A percentile compares a stretch with the other conserved stretches of the same genome.
phyloP scores from a whole-genome alignment of 1,140 invertebrate genomes.

The Drosophila kanapiae region DNA sequence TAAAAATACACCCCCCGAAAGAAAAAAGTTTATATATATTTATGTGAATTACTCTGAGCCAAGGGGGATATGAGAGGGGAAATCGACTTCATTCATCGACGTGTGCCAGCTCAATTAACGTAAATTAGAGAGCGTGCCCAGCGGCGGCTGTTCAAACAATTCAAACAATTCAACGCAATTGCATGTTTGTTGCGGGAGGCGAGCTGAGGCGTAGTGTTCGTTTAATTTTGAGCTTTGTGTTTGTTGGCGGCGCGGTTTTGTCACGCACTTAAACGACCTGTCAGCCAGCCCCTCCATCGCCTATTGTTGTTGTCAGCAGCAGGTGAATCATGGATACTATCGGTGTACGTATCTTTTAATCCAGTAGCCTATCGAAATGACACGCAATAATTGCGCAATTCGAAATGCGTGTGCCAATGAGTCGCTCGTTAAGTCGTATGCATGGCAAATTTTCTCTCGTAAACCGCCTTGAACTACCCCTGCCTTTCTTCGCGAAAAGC shows the following conservation, averaged over 20 bases:
- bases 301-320: background rate
- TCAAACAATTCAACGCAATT: slow-evolving; percentile 47
- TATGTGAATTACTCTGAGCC: background rate
- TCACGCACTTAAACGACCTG: slow-evolving; percentile 56
- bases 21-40: background rate
- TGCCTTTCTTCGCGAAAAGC: slow-evolving; percentile 19
- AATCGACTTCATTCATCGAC: slow-evolving; percentile 35
- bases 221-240: slow-evolving; percentile 49
- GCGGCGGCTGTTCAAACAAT: slow-evolving; percentile 59
- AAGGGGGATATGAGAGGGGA: background rate
- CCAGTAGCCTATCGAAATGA: background rate
- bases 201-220: slow-evolving; percentile 1
- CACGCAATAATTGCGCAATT: slow-evolving; percentile 17
- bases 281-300: slow-evolving; percentile 18
- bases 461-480: slow-evolving; percentile 28
- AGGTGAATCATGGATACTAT: slow-evolving; percentile 37
- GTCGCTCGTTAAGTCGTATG: slow-evolving; percentile 21
- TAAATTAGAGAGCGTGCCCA: slow-evolving; percentile 63
- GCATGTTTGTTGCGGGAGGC: slow-evolving; percentile 16
- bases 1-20: slow-evolving; percentile 27
- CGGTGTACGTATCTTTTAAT: slow-evolving; percentile 1
- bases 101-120: slow-evolving; percentile 74
- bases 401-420: slow-evolving; percentile 17
- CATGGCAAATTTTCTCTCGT: background rate
- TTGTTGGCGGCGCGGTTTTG: slow-evolving; percentile 14